Conservation (phyloP, 2,797 vertebrate species). For the Prunella strophiata region DNA sequence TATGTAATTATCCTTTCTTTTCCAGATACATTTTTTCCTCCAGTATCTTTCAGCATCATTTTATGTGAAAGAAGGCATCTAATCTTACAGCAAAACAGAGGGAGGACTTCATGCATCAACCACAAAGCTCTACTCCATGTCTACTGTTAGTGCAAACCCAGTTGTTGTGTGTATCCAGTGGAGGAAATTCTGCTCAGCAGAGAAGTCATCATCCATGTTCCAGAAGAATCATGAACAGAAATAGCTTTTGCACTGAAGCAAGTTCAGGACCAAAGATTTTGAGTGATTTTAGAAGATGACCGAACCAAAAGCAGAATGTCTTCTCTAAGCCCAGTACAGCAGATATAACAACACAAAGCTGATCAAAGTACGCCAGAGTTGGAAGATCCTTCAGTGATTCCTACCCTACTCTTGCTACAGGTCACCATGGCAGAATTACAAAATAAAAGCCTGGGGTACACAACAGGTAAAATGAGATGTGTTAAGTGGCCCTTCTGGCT, state of each 20-base stretch:
- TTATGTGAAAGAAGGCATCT: background rate
- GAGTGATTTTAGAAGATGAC: background rate
- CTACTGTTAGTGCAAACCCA: fast-evolving
- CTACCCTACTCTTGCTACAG: background rate
- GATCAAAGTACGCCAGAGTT: background rate
- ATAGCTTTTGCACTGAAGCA: background rate
- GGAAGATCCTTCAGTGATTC: background rate
- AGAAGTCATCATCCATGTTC: background rate
- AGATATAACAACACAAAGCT: background rate
- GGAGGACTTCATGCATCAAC: background rate
- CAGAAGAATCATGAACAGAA: background rate
- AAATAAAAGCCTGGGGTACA: background rate
- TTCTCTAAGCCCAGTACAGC: background rate
- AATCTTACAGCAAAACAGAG: background rate
- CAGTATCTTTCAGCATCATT: background rate
- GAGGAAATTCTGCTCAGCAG: background rate
- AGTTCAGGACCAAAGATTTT: background rate
- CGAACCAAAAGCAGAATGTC: background rate
- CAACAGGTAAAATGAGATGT: background rate
- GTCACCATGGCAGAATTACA: background rate
- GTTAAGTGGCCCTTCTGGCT: background rate
- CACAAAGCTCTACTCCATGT: background rate
- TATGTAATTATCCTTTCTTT: fast-evolving
- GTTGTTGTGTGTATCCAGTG: background rate
- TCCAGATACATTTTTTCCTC: background rate